A percentile compares a stretch with the other conserved stretches of the same genome.
phyloP scores from a whole-genome alignment of 1,140 invertebrate species.

The Ctenoplectra terminalis region DNA sequence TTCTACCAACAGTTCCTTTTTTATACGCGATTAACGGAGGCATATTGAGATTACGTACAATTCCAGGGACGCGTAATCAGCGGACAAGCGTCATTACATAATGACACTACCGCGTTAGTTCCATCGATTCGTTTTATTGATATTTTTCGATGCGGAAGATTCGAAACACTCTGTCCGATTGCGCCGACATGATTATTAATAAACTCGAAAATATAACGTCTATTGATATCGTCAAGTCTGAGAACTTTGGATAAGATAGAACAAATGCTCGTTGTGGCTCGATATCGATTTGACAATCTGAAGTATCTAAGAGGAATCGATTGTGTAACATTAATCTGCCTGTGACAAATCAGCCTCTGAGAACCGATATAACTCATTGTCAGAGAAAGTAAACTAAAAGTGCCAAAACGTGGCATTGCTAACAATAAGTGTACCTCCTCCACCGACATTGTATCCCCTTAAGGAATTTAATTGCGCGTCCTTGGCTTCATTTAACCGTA shows the following conservation, averaged over 20 bases:
- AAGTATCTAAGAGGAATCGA: not conserved
- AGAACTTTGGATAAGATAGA: slow-evolving; percentile 25
- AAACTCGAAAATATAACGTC: not conserved
- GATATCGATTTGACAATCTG: not conserved
- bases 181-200: not conserved
- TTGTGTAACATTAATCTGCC: slow-evolving; percentile 1
- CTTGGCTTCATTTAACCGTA: too few species aligned
- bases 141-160: not conserved
- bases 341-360: not conserved
- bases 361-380: not conserved
- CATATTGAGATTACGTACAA: not conserved
- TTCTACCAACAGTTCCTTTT: not conserved
- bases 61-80: not conserved
- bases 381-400: slow-evolving; percentile 4
- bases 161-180: not conserved
- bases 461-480: slow-evolving; percentile 1
- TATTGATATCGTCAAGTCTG: too few species aligned
- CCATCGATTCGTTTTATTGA: not conserved
- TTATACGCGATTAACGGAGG: not conserved
- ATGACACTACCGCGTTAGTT: not conserved
- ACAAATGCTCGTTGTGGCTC: too few species aligned
- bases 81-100: not conserved
- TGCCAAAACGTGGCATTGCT: not conserved
- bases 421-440: too few species aligned
- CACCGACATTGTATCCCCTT: not conserved